These are phyloP conservation scores for Euzophera pinguis DNA, from an alignment of 2,888 invertebrate species.

Conservation along the genomic window DNA sequence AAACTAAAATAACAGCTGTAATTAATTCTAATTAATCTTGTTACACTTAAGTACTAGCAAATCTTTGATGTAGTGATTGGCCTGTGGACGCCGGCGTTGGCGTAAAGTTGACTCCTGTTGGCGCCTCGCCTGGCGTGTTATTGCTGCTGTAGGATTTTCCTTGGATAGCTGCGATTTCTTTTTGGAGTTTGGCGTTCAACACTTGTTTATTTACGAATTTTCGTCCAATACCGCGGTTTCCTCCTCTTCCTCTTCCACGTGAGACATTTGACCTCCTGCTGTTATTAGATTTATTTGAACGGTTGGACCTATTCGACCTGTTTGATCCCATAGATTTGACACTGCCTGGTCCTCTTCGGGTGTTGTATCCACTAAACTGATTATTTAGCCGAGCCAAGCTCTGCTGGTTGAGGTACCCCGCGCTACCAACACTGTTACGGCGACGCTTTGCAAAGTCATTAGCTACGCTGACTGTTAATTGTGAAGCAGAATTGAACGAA, in stretches of 20 bases:
- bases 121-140: conserved; percentile 30
- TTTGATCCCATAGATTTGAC: conserved; percentile 66
- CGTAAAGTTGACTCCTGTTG: conserved; percentile 52
- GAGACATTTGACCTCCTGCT: conserved; percentile 48
- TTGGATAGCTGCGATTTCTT: conserved; percentile 71
- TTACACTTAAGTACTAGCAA: conserved; percentile 47
- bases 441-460: conserved; percentile 66
- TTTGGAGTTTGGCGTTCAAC: conserved; percentile 62
- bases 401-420: conserved; percentile 59
- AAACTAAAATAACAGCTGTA: neutral
- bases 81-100: conserved; percentile 63
- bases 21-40: conserved; percentile 12
- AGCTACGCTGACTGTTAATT: conserved; percentile 68
- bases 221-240: conserved; percentile 51
- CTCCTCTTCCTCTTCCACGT: conserved; percentile 58
- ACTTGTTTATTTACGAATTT: conserved; percentile 65
- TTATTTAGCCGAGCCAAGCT: conserved; percentile 62
- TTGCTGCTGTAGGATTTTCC: conserved; percentile 47
- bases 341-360: conserved; percentile 63
- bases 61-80: conserved; percentile 69
- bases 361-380: conserved; percentile 55
- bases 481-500: conserved; percentile 57
- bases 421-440: conserved; percentile 63
- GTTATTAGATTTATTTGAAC: conserved; percentile 47
- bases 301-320: conserved; percentile 49